phyloP scores from a whole-genome alignment of 1,140 invertebrate genomes.

The Penaeus chinensis region DNA sequence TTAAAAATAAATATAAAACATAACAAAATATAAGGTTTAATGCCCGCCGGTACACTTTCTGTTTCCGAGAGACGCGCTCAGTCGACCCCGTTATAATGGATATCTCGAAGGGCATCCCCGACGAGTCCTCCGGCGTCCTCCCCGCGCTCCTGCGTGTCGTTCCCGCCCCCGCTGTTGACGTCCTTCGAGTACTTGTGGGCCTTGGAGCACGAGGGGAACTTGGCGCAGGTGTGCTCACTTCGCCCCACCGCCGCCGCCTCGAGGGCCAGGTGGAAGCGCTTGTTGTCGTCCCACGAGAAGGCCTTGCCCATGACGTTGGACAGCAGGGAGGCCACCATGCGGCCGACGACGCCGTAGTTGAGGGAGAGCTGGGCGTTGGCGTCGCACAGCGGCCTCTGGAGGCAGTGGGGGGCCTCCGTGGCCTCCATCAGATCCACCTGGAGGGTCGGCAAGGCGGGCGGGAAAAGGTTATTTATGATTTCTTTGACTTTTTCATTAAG shows the following conservation, averaged over 20 bases:
- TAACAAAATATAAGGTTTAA: no score
- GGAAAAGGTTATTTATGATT: neutral
- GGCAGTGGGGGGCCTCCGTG: conserved; percentile 35
- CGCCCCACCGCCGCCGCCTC: conserved; percentile 46
- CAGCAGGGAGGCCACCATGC: conserved; percentile 55
- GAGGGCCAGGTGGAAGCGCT: conserved; percentile 47
- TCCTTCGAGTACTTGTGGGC: conserved; percentile 15
- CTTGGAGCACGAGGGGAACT: conserved; percentile 29
- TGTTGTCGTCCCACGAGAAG: conserved; percentile 47
- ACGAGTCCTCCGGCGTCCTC: neutral
- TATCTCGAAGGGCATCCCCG: no score
- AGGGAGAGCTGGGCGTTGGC: conserved; percentile 45
- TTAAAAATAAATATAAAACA: no score
- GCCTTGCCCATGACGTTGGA: conserved; percentile 59
- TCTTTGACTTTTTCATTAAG: neutral
- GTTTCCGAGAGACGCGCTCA: no score
- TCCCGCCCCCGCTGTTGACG: neutral
- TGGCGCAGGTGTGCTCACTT: conserved; percentile 16
- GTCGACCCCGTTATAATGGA: no score
- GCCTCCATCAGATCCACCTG: conserved; percentile 56
- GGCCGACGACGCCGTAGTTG: conserved; percentile 44
- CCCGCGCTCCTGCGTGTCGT: neutral
- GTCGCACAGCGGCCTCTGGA: conserved; percentile 57
- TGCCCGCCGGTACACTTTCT: no score
- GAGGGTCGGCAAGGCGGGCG: neutral